These are phyloP conservation scores for Lepidostoma basale DNA, from an alignment of 1,140 invertebrate genomes.

Conservation along the genomic window DNA sequence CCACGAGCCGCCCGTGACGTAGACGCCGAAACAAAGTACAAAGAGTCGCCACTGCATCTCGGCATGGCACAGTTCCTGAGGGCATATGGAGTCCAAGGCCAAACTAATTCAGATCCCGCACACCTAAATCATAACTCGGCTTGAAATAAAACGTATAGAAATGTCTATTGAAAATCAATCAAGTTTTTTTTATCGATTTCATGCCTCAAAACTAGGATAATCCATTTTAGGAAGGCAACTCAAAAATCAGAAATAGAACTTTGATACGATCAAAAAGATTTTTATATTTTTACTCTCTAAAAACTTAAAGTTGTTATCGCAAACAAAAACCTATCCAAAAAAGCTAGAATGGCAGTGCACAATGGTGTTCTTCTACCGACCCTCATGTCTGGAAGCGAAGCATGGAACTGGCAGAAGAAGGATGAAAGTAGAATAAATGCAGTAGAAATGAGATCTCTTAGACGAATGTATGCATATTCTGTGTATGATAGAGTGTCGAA, in stretches of 20 bases:
- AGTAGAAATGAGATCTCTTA: too few species aligned
- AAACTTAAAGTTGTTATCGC: too few species aligned
- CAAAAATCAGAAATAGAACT: neutral
- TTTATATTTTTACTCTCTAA: neutral
- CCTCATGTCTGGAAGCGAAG: too few species aligned
- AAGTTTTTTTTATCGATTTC: neutral
- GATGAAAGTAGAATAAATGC: too few species aligned
- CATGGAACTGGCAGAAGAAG: too few species aligned
- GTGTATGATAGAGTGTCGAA: too few species aligned
- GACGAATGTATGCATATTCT: too few species aligned
- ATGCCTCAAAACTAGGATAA: neutral
- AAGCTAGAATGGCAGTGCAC: too few species aligned
- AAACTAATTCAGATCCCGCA: slow-evolving; percentile 32
- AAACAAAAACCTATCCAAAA: too few species aligned
- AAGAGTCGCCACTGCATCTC: slow-evolving; percentile 34
- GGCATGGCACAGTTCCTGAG: slow-evolving; percentile 42
- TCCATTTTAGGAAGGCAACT: neutral
- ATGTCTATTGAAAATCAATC: neutral
- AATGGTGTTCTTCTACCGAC: too few species aligned
- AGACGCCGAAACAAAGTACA: slow-evolving; percentile 17
- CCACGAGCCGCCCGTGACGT: neutral
- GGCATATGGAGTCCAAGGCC: slow-evolving; percentile 40
- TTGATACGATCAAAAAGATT: neutral
- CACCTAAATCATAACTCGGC: too few species aligned
- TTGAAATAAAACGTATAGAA: too few species aligned